Base-by-base conservation (phyloP, 2,797 vertebrate species). In the Pseudochirops cupreus region DNA sequence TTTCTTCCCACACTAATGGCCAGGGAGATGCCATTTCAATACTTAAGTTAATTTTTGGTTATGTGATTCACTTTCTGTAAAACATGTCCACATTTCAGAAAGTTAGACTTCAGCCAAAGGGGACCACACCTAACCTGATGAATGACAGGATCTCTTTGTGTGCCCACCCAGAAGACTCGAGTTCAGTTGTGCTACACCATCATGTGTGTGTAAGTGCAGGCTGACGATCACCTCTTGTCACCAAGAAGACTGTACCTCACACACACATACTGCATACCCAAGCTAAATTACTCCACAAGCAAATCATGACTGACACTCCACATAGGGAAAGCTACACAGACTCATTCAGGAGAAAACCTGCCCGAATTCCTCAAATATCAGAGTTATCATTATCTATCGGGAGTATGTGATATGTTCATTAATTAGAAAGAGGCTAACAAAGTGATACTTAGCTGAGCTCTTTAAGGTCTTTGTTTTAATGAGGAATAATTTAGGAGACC, bases 241-340 rank as follows among this genome's bases (percentile, higher is more conserved):
- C 39, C 21, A 82, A 82, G 94, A 96, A 97, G 95, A 94, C 28
- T 90, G 33, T 52, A 94, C 39, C 67, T 53, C 50, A 11, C 46
- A 95, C 94, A 57, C 95, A 26, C 67, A 97, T 62, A 92, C 53
- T 95, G 28, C 95, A 59, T 67, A 96, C 92, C n/a, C 14, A 95
- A 93, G 53, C 91, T 93, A 95, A 96, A 92, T 91, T 59, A 74
- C 92, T 91, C 91, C 92, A 91, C 67, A 31, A 59, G 46, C 95
- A 92, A 97, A 90, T 95, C 92, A 94, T 74, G 21, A 89, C 90
- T 52, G 93, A 12, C 96, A 92, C 33, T 94, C 96, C 94, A 90
- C 62, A 92, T 87, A 95, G 95, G 97, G 96, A 96, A 96, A 96
- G 91, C 39, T 82, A 82, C 46, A n/a, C 21, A 94, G 92, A 62